Conservation (phyloP, 1,140 invertebrate genomes). For the Meloidogyne hapla region DNA sequence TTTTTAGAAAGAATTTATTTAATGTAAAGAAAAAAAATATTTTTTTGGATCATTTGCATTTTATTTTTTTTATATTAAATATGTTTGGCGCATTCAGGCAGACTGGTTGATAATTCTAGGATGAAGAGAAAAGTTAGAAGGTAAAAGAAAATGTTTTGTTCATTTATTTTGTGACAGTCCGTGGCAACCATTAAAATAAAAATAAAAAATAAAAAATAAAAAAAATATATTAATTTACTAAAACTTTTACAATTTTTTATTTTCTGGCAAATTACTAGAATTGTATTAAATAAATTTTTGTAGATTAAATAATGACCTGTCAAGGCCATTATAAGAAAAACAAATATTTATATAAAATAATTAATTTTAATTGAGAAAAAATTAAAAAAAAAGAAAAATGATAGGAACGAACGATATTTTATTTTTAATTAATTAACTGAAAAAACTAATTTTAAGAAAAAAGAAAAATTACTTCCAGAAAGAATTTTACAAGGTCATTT, state of each 20-base stretch:
- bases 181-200: neutral
- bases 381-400: no score
- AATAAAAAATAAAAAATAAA: no score
- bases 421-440: no score
- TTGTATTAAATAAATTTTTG: no score
- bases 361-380: no score
- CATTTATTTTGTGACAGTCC: neutral
- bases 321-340: no score
- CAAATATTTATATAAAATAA: no score
- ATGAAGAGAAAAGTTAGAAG: neutral
- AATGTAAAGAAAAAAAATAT: neutral
- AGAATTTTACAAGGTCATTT: neutral
- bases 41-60: neutral
- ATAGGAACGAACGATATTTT: no score
- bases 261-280: no score
- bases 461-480: neutral
- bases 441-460: neutral
- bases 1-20: no score
- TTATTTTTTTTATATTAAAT: neutral
- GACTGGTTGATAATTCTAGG: conserved; percentile 2
- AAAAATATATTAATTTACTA: no score
- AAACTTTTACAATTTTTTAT: neutral
- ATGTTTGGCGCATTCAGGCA: neutral
- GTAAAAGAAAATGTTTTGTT: neutral
- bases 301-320: no score